Base-by-base conservation (phyloP, 1,140 invertebrate species). In the Saccostrea cuccullata region DNA sequence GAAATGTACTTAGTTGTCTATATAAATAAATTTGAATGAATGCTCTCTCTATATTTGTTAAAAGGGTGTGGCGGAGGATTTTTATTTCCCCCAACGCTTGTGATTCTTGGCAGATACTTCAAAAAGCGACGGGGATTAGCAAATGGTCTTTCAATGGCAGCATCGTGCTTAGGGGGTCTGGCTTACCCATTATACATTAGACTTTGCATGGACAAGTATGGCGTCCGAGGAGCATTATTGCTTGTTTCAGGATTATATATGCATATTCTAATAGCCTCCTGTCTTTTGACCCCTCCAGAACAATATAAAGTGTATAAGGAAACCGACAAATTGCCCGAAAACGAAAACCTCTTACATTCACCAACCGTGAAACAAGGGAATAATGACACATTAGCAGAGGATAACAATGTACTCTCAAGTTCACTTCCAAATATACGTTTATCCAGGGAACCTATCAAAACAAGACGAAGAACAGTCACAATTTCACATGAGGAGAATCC, bases 161-260 rank as follows among this genome's bases (percentile, higher is more conserved):
- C 91, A 26, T 64, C 84, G 9, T 86, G 91, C 55, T 26, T 90
- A 11, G 92, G 90, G 1, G 84, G 86, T 58, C 82, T 92, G 9
- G 70, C 89, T 11, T 89, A 90, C 20, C 91, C 92, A 0, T 88
- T 87, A 6, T 70, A 93, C 5, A 82, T 91, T 5, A 40, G 86
- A 40, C 64, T 88, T 47, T 85, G 93, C n/a, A 55, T 92, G 6
- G 85, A 88, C 30, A 23, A 84, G 3, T 93, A 90, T 83, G 90
- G 90, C 15, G 64, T 91, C 0, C 77, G 86, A 12, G 94, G 94
- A 8, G 91, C 93, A 2, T 91, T 97, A 9, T 94, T 98, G 0
- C 94, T 98, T 4, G 96, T 98, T 95, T 97, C 97, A 8, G 98
- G 89, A 3, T 67, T 92, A 6, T 55, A 89, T 55, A 20, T 91